Conservation (phyloP, 2,888 invertebrate species). For the Sminthurinus aureus region DNA sequence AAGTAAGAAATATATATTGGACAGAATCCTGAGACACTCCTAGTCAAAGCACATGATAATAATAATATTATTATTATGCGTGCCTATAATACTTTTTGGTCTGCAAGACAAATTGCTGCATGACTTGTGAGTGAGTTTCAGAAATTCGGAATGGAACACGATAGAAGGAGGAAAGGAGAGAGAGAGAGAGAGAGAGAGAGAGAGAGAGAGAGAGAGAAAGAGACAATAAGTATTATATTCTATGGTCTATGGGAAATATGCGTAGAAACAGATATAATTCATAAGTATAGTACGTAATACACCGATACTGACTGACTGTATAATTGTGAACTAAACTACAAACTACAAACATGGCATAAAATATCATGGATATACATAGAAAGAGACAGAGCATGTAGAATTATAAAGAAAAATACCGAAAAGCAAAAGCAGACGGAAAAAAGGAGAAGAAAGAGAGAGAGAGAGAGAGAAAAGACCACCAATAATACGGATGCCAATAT, state of each 20-base stretch:
- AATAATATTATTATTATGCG: background rate
- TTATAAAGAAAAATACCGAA: constrained; percentile 13
- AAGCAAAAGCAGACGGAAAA: too few species aligned
- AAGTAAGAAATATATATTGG: background rate
- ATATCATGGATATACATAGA: background rate
- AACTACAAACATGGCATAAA: too few species aligned
- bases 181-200: background rate
- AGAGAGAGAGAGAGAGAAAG: constrained; percentile 11
- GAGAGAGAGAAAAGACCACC: constrained; percentile 29
- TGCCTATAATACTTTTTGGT: background rate
- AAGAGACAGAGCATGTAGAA: constrained; percentile 8
- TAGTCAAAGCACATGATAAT: background rate
- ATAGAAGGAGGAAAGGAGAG: background rate
- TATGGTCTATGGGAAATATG: too few species aligned
- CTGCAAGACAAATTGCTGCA: constrained; percentile 11
- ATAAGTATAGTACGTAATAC: too few species aligned
- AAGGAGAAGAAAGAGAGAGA: background rate
- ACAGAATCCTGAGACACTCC: background rate
- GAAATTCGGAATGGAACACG: background rate
- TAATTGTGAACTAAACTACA: too few species aligned
- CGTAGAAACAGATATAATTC: too few species aligned
- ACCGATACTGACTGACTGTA: too few species aligned
- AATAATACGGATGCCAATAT: constrained; percentile 38
- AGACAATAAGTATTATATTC: too few species aligned
- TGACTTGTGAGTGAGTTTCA: constrained; percentile 14